Evolutionary conservation across 2,888 invertebrate genomes (phyloP), one percentile per base, ranked within the genome.

Genomic region (Branchinecta sandiegonensis): DNA sequence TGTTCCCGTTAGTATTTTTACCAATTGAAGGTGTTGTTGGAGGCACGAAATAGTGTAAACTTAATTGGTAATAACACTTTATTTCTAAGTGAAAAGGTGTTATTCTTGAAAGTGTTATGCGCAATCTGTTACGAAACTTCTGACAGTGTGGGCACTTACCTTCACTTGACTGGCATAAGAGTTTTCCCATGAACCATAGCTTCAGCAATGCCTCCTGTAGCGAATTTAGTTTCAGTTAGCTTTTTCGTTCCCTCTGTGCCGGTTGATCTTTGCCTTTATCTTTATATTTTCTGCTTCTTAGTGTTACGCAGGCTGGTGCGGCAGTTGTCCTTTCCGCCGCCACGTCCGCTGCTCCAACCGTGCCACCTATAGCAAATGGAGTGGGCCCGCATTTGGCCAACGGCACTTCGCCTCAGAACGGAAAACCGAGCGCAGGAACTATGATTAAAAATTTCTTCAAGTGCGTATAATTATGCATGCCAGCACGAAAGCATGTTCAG

Each of bases 401-500:
- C 12, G 81, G 83, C 70, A 85, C 85, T 72, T 81, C 83, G 70
- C 80, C 83, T 73, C 79, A 79, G 74, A 79, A 80, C 74, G 83
- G 82, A 78, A 88, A 89, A 81, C 85, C 90, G 77, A 89, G 90
- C 75, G 86, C 89, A 70, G 87, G 88, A 78, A 88, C 87, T 83
- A 90, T 92, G 82, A 90, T 93, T 86, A 92, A 92, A 85, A 92
- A 91, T 83, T 91, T 92, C 83, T 92, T 93, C 88, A 93, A 93
- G 93, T 93, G 90, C 85, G 82, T 81, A 81, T 80, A 67, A 50
- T 13, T 48, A 48, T 67, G 37, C 37, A 13, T 17, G 17, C 37
- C 37, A 37, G 37, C 37, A 37, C 37, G 37, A 37, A 6, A 37
- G 37, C 37, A 37, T 37, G 37, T 5, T 37, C 37, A 5, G 13